Evolutionary conservation across 2,113 vertebrate species (phyloP), one percentile per base, ranked within the genome.

Genomic region (Sigmodon hispidus): DNA sequence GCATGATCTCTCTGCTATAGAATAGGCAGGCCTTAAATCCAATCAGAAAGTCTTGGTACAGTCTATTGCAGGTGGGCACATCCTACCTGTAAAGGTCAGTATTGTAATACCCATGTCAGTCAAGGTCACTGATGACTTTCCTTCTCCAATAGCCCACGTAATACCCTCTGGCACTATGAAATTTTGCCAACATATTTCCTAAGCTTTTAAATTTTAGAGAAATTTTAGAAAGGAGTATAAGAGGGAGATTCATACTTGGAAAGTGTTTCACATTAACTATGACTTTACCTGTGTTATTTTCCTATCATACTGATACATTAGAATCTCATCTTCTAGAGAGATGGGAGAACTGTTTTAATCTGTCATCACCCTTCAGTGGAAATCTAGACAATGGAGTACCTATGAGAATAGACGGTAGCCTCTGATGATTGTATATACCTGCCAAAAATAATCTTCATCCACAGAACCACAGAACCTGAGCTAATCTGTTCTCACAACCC

Each of bases 121-220:
- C 77, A 59, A 61, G 57, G 19, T 17, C 61, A 67, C 0, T 13
- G 43, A 48, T 13, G 59, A 34, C 40, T 17, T 83, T 31, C 61
- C 57, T 85, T 65, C 61, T 67, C 83, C 61, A 67, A 17, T 29
- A 65, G 5, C 61, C 43, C 36, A 21, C 21, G 29, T 11, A 36
- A 43, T 48, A 48, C 61, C 16, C 52, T 85, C 61, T 48, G 31
- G 34, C 61, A 67, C 19, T 4, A 67, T 7, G 10, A 67, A 85
- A 19, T 19, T 87, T n/a, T 52, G 21, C 36, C 50, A 7, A 87
- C 36, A 10, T 73, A 73, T 17, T 65, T 45, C 65, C 57, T 63
- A 59, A 90, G 22, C 61, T 94, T 65, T 88, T 59, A 34, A 65
- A 90, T 79, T 90, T 84, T 67, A 59, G 94, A 94, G n/a, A 26